These are phyloP conservation scores for Epistrophella euchroma DNA, from an alignment of 2,888 invertebrate genomes.

Conservation along the genomic window DNA sequence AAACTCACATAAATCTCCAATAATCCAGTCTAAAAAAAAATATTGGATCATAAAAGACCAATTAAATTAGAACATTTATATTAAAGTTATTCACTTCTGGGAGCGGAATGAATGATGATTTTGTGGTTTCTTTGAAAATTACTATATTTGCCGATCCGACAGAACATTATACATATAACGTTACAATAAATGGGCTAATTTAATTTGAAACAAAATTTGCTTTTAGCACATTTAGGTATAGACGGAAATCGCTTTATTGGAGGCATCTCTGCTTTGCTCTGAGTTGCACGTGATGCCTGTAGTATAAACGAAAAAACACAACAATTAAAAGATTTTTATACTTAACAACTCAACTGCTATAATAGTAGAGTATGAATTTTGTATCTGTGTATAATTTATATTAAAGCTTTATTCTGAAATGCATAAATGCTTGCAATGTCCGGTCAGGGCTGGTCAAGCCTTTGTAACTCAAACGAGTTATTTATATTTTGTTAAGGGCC, in stretches of 20 bases:
- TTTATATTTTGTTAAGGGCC: too few species aligned
- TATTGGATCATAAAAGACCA: conserved; percentile 59
- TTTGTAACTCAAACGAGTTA: too few species aligned
- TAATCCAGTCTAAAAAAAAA: conserved; percentile 22
- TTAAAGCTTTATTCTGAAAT: too few species aligned
- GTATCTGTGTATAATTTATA: too few species aligned
- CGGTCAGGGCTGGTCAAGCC: too few species aligned
- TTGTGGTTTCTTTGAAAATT: conserved; percentile 42
- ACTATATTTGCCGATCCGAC: background rate
- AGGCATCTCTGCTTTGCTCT: too few species aligned
- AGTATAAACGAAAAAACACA: too few species aligned
- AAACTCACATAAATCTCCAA: background rate
- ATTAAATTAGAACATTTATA: conserved; percentile 47
- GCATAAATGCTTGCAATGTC: too few species aligned
- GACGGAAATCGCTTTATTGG: background rate
- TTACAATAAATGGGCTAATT: background rate
- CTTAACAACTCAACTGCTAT: too few species aligned
- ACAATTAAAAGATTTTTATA: too few species aligned
- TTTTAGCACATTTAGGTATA: background rate
- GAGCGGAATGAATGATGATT: conserved; percentile 18
- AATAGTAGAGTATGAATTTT: too few species aligned
- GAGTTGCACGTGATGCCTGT: too few species aligned
- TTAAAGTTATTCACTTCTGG: conserved; percentile 43
- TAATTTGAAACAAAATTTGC: background rate
- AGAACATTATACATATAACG: background rate